Conservation (phyloP, 2,113 vertebrate species). For the Heterochromis multidens region DNA sequence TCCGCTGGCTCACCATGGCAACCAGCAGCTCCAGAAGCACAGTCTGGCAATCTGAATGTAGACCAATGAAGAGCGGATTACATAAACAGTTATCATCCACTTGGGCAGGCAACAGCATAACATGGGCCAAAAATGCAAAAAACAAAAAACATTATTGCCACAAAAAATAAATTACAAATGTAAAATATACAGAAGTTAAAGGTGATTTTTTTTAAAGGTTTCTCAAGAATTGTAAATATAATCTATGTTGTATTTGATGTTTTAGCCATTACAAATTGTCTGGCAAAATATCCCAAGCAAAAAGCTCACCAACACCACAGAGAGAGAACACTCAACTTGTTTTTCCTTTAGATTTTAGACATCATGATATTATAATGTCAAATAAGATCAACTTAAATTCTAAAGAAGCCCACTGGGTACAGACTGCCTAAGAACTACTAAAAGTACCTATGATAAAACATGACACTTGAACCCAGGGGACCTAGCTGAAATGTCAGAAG, state of each 20-base stretch:
- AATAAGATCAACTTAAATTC: background rate
- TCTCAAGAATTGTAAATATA: background rate
- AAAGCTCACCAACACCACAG: background rate
- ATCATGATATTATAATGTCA: background rate
- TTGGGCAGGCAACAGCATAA: constrained; percentile 7
- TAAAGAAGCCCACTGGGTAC: background rate
- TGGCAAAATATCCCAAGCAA: background rate
- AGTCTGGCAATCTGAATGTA: constrained; percentile 83
- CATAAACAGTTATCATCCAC: constrained; percentile 14
- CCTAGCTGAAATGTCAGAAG: constrained; percentile 13
- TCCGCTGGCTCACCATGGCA: constrained; percentile 87
- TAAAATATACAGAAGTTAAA: background rate
- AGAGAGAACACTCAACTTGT: background rate
- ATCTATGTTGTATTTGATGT: background rate
- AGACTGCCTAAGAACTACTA: background rate
- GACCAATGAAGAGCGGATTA: constrained; percentile 33
- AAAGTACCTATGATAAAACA: background rate
- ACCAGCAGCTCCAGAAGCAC: constrained; percentile 90
- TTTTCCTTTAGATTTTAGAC: background rate
- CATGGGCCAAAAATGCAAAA: background rate
- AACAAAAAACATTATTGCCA: background rate
- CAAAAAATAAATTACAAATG: background rate
- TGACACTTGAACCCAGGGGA: background rate
- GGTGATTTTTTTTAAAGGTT: background rate
- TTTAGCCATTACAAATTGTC: background rate